Conservation (phyloP, 1,140 invertebrate genomes). For the Geopemphigus sp. region DNA sequence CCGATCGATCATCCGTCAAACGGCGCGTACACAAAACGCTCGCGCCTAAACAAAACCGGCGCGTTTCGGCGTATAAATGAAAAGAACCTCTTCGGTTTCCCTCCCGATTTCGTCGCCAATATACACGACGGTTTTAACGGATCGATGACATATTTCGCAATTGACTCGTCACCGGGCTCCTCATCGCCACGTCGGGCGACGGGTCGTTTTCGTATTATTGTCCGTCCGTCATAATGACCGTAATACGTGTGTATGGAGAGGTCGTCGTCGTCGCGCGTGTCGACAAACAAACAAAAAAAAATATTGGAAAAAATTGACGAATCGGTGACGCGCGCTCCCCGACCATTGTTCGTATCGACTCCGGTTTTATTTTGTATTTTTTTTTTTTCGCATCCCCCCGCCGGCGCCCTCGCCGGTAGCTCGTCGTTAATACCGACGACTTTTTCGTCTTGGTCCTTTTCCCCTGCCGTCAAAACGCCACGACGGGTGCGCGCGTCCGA, state of each 20-base stretch:
- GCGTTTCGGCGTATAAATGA: neutral
- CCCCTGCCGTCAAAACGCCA: too few species aligned
- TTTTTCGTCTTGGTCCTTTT: too few species aligned
- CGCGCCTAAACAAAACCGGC: neutral
- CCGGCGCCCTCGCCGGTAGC: too few species aligned
- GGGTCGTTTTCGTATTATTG: neutral
- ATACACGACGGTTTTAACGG: too few species aligned
- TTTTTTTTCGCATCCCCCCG: too few species aligned
- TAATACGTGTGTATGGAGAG: neutral
- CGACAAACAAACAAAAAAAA: neutral
- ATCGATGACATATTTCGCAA: conserved; percentile 12
- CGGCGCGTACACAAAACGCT: too few species aligned
- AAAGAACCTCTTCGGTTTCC: too few species aligned
- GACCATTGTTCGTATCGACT: neutral
- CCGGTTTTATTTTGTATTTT: neutral
- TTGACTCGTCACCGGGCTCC: conserved; percentile 1
- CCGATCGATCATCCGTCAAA: conserved; percentile 23
- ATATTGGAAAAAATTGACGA: conserved; percentile 4
- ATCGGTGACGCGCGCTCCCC: neutral
- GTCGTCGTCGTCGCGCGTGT: neutral
- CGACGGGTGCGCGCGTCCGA: neutral
- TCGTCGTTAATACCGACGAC: too few species aligned
- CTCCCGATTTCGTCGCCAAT: neutral
- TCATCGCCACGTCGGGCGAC: neutral
- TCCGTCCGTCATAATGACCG: neutral